Evolutionary conservation across 2,113 vertebrate species (phyloP).

Genomic region (Origma solitaria): DNA sequence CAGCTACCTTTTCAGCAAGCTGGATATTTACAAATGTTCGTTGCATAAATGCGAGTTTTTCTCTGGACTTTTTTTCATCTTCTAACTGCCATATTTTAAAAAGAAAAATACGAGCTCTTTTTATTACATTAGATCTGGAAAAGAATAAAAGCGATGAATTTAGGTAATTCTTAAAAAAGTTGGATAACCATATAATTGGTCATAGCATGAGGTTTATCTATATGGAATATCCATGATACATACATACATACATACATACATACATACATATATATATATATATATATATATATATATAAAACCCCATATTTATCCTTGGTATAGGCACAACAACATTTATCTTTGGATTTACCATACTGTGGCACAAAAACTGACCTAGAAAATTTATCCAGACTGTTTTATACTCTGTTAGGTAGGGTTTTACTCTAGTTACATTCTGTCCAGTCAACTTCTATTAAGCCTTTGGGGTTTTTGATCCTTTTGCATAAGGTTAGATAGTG

Average conservation of each 20-base stretch:
- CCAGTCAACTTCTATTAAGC: not conserved
- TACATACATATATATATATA: too few relatives aligned
- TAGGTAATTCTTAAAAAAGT: not conserved
- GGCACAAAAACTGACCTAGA: not conserved
- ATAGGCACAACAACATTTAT: not conserved
- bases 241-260: too few relatives aligned
- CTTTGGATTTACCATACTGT: not conserved
- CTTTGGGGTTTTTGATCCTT: not conserved
- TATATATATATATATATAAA: too few relatives aligned
- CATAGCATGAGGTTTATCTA: not conserved
- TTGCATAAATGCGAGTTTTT: not conserved
- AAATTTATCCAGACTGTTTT: not conserved
- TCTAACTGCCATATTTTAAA: not conserved
- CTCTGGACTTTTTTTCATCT: not conserved
- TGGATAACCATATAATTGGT: not conserved
- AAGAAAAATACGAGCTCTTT: fast-evolving
- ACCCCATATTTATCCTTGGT: not conserved
- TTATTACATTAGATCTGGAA: not conserved
- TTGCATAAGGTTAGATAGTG: not conserved
- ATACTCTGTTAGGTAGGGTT: not conserved
- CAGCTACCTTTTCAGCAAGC: not conserved
- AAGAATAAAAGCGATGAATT: not conserved
- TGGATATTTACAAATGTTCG: not conserved
- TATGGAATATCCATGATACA: not conserved
- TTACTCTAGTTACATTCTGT: not conserved